Conservation (phyloP, 2,888 invertebrate genomes). For the Ophioninae sp. region DNA sequence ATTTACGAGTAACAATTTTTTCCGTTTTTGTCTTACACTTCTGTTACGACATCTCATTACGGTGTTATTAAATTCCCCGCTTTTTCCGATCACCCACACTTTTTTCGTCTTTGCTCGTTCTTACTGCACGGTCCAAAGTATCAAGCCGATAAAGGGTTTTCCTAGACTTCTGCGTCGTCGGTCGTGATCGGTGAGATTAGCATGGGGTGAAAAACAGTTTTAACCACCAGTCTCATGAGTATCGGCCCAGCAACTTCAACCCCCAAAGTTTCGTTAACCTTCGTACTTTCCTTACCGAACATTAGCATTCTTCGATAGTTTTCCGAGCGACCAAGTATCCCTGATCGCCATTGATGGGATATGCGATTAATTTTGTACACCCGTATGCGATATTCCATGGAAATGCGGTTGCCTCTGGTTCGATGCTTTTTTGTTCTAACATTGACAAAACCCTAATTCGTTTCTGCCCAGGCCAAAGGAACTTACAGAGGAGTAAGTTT, state of each 20-base stretch:
- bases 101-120: background rate
- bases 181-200: background rate
- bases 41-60: background rate
- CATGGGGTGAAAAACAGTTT: too few species aligned
- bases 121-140: background rate
- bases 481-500: background rate
- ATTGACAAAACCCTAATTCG: conserved; percentile 39
- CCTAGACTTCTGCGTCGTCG: background rate
- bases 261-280: too few species aligned
- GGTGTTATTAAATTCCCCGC: background rate
- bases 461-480: background rate
- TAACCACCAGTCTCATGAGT: background rate
- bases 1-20: background rate
- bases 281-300: too few species aligned
- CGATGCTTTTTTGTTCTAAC: conserved; percentile 51
- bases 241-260: background rate
- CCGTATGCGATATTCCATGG: conserved; percentile 30
- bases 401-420: background rate
- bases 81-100: background rate
- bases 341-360: background rate
- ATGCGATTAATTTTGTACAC: background rate
- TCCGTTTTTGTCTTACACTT: background rate
- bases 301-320: background rate
- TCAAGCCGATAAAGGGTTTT: background rate
- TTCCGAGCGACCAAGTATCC: background rate